Conservation (phyloP, 2,797 vertebrate genomes). For the Monodelphis domestica region DNA sequence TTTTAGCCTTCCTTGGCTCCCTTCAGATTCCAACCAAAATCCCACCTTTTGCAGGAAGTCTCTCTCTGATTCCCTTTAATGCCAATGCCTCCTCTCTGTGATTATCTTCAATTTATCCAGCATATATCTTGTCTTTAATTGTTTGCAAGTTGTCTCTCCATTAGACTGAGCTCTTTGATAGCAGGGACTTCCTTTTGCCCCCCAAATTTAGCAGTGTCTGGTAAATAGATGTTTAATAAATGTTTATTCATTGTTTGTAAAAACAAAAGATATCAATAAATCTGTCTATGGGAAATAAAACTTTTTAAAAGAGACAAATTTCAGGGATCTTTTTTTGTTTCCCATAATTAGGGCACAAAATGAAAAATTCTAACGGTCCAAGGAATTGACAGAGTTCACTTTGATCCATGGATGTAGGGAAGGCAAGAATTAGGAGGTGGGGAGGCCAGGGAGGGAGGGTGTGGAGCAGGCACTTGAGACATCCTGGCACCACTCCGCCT, state of each 20-base stretch:
- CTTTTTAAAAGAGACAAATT: not conserved
- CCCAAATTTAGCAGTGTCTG: not conserved
- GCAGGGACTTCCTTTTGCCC: not conserved
- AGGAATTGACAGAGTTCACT: not conserved
- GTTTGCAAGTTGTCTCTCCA: not conserved
- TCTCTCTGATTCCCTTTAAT: not conserved
- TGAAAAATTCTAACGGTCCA: not conserved
- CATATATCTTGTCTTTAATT: not conserved
- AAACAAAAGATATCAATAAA: not conserved
- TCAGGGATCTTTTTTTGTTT: not conserved
- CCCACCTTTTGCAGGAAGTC: not conserved
- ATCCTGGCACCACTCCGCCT: not conserved
- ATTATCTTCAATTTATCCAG: not conserved
- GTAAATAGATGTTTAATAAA: not conserved
- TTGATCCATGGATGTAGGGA: not conserved
- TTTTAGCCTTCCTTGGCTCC: not conserved
- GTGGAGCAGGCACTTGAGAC: not conserved
- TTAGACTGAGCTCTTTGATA: not conserved
- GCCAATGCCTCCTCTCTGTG: not conserved
- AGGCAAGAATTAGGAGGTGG: not conserved
- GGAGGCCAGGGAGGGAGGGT: fast-evolving
- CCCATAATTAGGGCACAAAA: not conserved
- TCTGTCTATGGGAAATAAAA: not conserved
- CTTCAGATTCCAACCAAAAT: not conserved
- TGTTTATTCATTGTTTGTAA: not conserved